phyloP scores from a whole-genome alignment of 2,113 vertebrate species.

The Chloropsis cyanopogon region DNA sequence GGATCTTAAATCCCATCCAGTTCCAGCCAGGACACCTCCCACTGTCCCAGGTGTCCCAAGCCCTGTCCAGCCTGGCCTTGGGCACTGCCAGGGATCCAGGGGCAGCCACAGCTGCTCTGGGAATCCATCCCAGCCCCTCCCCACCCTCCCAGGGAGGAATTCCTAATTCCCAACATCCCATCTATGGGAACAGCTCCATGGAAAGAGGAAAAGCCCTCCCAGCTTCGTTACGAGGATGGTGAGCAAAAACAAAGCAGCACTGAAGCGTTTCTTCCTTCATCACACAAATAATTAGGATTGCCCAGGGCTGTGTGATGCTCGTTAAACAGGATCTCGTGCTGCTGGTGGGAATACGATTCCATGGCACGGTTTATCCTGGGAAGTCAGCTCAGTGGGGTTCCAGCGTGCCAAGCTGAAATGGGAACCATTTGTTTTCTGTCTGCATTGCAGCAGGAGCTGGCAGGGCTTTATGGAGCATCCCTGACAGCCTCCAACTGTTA shows the following conservation, averaged over 20 bases:
- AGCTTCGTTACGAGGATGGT: not conserved
- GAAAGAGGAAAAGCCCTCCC: not conserved
- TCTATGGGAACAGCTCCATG: not conserved
- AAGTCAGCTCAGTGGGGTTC: constrained; percentile 11
- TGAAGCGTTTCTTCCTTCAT: not conserved
- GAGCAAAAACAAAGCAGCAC: not conserved
- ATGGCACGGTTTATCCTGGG: constrained; percentile 35
- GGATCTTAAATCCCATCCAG: rapidly evolving
- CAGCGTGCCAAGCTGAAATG: constrained; percentile 28
- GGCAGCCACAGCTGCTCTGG: not conserved
- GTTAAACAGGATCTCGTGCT: constrained; percentile 6
- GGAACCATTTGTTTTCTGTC: constrained; percentile 62
- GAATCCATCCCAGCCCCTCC: not conserved
- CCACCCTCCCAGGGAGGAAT: rapidly evolving
- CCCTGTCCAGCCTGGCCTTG: not conserved
- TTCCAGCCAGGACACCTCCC: not conserved
- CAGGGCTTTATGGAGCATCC: not conserved
- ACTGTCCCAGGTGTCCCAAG: not conserved
- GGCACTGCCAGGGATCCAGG: not conserved
- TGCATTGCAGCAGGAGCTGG: constrained; percentile 56
- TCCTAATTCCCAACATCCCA: not conserved
- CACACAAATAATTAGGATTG: constrained; percentile 37
- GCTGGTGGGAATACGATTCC: constrained; percentile 23
- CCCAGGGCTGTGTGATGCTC: not conserved
- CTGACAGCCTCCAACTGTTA: constrained; percentile 29